A percentile compares a stretch with the other conserved stretches of the same genome.
Conservation (phyloP, 2,113 vertebrate species). For the Mandrillus leucophaeus region DNA sequence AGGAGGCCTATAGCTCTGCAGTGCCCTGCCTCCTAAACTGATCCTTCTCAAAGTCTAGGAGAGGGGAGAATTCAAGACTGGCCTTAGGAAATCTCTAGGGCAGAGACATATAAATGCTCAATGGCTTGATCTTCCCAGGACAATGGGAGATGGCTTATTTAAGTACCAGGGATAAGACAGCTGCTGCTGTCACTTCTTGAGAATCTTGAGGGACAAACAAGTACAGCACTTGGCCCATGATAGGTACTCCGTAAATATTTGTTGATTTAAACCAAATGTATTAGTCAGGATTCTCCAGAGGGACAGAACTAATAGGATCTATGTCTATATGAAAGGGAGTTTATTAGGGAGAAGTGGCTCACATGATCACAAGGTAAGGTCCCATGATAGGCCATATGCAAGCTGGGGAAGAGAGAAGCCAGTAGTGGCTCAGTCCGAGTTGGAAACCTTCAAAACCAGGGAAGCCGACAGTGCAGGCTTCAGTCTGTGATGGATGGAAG, state of each 20-base stretch:
- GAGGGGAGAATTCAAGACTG: neutral
- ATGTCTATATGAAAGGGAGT: no score
- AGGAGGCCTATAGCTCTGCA: neutral
- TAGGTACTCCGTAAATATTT: neutral
- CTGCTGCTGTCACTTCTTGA: neutral
- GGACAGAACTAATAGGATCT: no score
- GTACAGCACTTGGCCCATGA: fast-evolving
- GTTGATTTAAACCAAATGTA: neutral
- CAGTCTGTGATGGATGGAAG: no score
- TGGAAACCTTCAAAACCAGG: no score
- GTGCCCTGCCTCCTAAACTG: neutral
- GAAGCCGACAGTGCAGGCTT: no score
- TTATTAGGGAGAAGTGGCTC: no score
- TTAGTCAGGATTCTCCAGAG: no score
- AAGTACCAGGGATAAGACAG: neutral
- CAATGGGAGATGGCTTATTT: neutral
- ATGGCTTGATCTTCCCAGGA: neutral
- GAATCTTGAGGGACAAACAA: neutral
- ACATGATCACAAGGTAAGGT: no score
- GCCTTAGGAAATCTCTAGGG: neutral
- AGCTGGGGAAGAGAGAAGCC: no score
- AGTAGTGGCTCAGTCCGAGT: no score
- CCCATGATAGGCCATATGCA: no score
- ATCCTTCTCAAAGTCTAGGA: neutral
- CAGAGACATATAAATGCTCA: neutral